Conservation (phyloP, 2,797 vertebrate species). For the Merluccius polli region DNA sequence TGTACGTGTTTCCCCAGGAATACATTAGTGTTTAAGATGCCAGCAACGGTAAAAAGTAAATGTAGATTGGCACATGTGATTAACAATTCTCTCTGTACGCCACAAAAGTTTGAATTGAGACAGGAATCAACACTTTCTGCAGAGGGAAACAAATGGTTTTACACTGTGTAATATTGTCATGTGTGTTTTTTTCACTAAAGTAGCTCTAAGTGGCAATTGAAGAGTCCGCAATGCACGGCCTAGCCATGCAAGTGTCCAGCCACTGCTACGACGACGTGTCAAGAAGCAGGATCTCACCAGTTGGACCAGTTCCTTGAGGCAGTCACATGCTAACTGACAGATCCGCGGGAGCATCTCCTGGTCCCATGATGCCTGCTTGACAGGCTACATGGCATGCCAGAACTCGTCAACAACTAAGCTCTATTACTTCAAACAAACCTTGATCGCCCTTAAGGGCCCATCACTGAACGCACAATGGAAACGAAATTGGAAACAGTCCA, state of each 20-base stretch:
- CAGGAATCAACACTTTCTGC: background rate
- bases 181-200: background rate
- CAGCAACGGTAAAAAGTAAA: background rate
- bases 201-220: background rate
- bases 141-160: background rate
- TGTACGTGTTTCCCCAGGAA: background rate
- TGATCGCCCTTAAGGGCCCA: constrained; percentile 13
- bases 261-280: too few relatives aligned
- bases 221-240: background rate
- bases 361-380: constrained; percentile 29
- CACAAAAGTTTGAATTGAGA: background rate
- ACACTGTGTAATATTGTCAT: background rate
- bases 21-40: background rate
- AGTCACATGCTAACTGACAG: constrained; percentile 16
- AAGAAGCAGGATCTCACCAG: constrained; percentile 6
- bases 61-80: background rate
- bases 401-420: constrained; percentile 34
- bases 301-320: constrained; percentile 5
- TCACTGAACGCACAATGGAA: constrained; percentile 12
- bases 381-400: constrained; percentile 34
- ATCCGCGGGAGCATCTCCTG: constrained; percentile 9
- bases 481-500: background rate
- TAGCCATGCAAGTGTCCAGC: background rate
- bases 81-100: background rate
- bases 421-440: constrained; percentile 9